A percentile compares a stretch with the other conserved stretches of the same genome.
These are phyloP conservation scores for Xylocampa areola DNA, from an alignment of 2,888 invertebrate species.

Conservation along the genomic window DNA sequence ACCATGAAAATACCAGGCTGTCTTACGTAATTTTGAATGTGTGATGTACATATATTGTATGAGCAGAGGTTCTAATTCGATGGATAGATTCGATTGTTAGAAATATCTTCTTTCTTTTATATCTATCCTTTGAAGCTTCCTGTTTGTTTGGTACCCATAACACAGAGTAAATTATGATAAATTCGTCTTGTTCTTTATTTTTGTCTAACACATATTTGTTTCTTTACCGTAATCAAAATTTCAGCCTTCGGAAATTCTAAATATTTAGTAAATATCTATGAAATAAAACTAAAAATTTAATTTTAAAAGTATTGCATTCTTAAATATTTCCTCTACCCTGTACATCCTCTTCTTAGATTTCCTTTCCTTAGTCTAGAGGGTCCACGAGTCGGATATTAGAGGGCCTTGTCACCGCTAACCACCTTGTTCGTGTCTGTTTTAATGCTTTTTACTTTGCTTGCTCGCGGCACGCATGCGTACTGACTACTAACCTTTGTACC, in stretches of 20 bases:
- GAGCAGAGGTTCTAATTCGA: no score
- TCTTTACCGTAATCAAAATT: slow-evolving; percentile 8
- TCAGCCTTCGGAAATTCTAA: neutral
- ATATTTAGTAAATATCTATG: neutral
- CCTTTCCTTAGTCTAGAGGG: slow-evolving; percentile 62
- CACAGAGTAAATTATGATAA: slow-evolving; percentile 28
- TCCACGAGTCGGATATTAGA: slow-evolving; percentile 55
- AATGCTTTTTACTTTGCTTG: slow-evolving; percentile 83
- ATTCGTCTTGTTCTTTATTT: slow-evolving; percentile 19
- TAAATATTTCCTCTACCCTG: slow-evolving; percentile 36
- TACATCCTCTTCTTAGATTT: slow-evolving; percentile 48
- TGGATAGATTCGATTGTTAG: no score
- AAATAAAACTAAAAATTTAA: neutral
- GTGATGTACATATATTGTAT: no score
- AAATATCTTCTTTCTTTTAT: no score
- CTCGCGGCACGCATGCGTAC: slow-evolving; percentile 87
- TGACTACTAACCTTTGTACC: slow-evolving; percentile 87
- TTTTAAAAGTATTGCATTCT: slow-evolving; percentile 17
- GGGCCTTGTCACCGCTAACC: slow-evolving; percentile 82
- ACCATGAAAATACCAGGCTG: no score
- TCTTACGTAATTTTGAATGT: no score
- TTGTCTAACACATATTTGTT: slow-evolving; percentile 35
- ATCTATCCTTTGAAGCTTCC: slow-evolving; percentile 4
- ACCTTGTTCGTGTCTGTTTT: slow-evolving; percentile 73
- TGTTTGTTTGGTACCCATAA: slow-evolving; percentile 11